Conservation (phyloP, 2,888 invertebrate genomes). For the Leuctra nigra region DNA sequence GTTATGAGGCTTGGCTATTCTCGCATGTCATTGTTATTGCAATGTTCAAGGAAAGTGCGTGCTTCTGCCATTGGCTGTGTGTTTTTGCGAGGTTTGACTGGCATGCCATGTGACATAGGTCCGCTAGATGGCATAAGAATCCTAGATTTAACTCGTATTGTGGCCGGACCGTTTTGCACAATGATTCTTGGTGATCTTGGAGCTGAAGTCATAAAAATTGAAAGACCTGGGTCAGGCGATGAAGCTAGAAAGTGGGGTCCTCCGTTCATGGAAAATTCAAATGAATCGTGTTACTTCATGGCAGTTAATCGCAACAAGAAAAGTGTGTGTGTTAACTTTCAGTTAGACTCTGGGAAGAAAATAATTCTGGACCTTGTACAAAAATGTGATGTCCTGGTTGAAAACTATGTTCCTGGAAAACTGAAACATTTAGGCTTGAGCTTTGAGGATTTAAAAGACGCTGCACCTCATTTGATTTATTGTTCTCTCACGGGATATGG, state of each 20-base stretch:
- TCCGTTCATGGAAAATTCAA: slow-evolving; percentile 61
- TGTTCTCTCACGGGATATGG: slow-evolving; percentile 95
- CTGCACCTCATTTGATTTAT: slow-evolving; percentile 79
- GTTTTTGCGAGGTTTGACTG: neutral
- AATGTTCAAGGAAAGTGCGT: no score
- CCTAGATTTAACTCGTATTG: slow-evolving; percentile 75
- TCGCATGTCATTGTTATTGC: neutral
- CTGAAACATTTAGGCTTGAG: slow-evolving; percentile 67
- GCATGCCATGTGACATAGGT: no score
- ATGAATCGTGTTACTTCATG: slow-evolving; percentile 74
- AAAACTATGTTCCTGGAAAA: slow-evolving; percentile 93
- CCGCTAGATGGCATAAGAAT: slow-evolving; percentile 54
- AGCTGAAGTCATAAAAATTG: slow-evolving; percentile 89
- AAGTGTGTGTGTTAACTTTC: slow-evolving; percentile 83
- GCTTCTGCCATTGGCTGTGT: no score
- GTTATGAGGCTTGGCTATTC: neutral
- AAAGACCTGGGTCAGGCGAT: slow-evolving; percentile 75
- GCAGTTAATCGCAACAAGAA: slow-evolving; percentile 92
- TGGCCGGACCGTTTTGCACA: slow-evolving; percentile 92
- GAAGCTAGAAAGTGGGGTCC: slow-evolving; percentile 93
- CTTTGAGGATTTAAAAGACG: slow-evolving; percentile 60
- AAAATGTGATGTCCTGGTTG: slow-evolving; percentile 81
- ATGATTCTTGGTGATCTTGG: slow-evolving; percentile 91
- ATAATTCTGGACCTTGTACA: slow-evolving; percentile 64
- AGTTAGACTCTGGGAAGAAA: slow-evolving; percentile 54